A percentile compares a stretch with the other conserved stretches of the same genome.
phyloP scores from a whole-genome alignment of 2,888 invertebrate genomes.

The Timema cristinae region DNA sequence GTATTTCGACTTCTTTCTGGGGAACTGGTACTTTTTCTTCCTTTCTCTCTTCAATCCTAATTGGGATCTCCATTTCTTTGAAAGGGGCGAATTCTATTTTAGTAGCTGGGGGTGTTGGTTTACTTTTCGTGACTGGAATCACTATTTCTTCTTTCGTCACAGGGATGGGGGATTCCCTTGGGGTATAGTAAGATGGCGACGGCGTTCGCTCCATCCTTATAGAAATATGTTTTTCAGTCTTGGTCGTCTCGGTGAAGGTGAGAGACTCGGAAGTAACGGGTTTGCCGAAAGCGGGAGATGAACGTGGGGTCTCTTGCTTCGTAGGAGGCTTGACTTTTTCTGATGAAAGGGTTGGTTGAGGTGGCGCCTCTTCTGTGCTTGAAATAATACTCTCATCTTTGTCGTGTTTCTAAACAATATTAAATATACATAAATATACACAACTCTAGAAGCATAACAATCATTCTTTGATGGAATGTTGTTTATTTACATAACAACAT shows the following conservation, averaged over 20 bases:
- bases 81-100: not conserved
- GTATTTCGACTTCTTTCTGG: constrained; percentile 34
- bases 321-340: no score
- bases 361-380: not conserved
- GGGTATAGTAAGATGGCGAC: constrained; percentile 20
- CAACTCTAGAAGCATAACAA: no score
- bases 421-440: not conserved
- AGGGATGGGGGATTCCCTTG: constrained; percentile 17
- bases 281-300: constrained; percentile 8
- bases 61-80: constrained; percentile 25
- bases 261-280: constrained; percentile 27
- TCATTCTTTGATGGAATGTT: no score
- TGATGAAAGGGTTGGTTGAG: no score
- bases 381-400: not conserved
- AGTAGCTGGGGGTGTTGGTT: not conserved
- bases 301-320: not conserved
- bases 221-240: constrained; percentile 38
- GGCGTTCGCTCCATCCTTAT: constrained; percentile 34
- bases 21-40: constrained; percentile 23
- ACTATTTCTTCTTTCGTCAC: not conserved
- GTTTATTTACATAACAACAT: no score
- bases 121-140: constrained; percentile 4
- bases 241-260: constrained; percentile 36
- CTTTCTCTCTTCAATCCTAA: constrained; percentile 22
- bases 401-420: constrained; percentile 14